Base-by-base conservation (phyloP, 1,140 invertebrate genomes). In the Watersipora subatra region DNA sequence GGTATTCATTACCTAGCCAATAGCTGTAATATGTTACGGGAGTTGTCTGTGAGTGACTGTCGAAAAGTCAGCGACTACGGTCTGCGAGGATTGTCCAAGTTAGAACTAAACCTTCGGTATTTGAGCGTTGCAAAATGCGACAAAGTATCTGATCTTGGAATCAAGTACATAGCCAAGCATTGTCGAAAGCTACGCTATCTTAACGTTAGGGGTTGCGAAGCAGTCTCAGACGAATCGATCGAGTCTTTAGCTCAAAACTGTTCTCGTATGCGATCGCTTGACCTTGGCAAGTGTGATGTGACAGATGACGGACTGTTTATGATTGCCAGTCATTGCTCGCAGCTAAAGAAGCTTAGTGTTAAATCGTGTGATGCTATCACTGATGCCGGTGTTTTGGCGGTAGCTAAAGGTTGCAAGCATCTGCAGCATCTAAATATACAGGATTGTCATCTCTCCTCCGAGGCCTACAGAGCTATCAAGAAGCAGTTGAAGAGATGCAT, bases 261-360 rank as follows among this genome's bases (percentile, higher is more conserved):
- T 76, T 88, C 89, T 0, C 82, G 91, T 58, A 79, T 94, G 28
- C 79, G 90, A 28, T 91, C 91, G 0, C 78, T 93, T 0, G 92
- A 94, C 73, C 86, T 93, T 55, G 92, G 92, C 3, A 93, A 93
- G 74, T 93, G 91, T 81, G 91, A 93, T 78, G 87, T 94, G 0
- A 92, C 90, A 30, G 91, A 94, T 77, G 84, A 87, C 1, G 91
- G 91, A 0, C 82, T 95, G 17, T 84, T 88, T 69, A 87, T 89
- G 1, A 80, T 95, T 0, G 90, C 91, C 0, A 87, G 91, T 69
- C 87, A 90, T 70, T 93, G 91, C 79, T 90, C 89, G 0, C 92
- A 93, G 74, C 79, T 95, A 28, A 90, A 91, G 76, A 93, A 93
- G 75, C 81, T 94, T 12, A 92, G 90, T 68, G 81, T 94, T 19